A percentile compares a stretch with the other conserved stretches of the same genome.
Conservation (phyloP, 1,140 invertebrate genomes). For the Zophobas atratus region DNA sequence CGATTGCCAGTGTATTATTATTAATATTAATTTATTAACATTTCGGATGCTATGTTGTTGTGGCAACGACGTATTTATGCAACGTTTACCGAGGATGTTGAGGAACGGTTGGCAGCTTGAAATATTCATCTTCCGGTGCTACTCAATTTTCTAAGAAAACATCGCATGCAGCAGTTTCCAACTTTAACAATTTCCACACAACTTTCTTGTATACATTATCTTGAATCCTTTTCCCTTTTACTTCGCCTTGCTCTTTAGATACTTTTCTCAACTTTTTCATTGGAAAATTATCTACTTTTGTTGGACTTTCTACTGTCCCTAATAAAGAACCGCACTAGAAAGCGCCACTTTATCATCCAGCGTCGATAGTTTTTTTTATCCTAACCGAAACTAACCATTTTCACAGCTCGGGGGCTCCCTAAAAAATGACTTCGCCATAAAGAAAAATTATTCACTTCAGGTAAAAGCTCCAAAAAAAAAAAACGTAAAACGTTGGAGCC, state of each 20-base stretch:
- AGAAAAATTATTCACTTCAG: conserved; percentile 38
- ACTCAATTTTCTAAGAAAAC: conserved; percentile 61
- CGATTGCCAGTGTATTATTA: too few relatives aligned
- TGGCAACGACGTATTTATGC: conserved; percentile 51
- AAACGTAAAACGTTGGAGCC: conserved; percentile 21
- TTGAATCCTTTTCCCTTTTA: conserved; percentile 51
- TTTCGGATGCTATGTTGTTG: conserved; percentile 42
- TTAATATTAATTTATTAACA: conserved; percentile 5
- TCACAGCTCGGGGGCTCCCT: background rate
- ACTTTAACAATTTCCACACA: conserved; percentile 61
- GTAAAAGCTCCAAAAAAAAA: conserved; percentile 19
- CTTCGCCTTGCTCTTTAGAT: conserved; percentile 50
- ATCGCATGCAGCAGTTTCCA: conserved; percentile 60
- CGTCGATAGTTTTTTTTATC: conserved; percentile 11
- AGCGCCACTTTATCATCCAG: conserved; percentile 8
- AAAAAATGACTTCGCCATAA: conserved; percentile 15
- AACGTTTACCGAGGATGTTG: conserved; percentile 54
- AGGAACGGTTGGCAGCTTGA: conserved; percentile 53
- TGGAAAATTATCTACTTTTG: conserved; percentile 55
- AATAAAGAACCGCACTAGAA: conserved; percentile 28
- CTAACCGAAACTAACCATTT: conserved; percentile 1
- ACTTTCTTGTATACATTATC: conserved; percentile 61
- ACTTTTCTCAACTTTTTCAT: conserved; percentile 53
- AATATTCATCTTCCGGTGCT: conserved; percentile 61
- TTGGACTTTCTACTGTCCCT: conserved; percentile 50